phyloP scores from a whole-genome alignment of 2,888 invertebrate genomes.

The Agrochola circellaris region DNA sequence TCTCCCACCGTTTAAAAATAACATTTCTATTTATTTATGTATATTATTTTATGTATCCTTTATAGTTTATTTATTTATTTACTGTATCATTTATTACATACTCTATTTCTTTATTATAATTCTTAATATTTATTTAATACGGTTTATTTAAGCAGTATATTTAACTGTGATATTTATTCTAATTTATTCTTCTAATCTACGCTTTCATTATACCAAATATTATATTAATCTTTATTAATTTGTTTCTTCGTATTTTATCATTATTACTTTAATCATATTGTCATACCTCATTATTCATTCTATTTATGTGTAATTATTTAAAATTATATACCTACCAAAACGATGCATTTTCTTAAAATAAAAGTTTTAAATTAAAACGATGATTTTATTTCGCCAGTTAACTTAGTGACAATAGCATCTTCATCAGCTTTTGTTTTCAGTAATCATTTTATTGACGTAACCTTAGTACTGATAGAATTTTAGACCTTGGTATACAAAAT shows the following conservation, averaged over 20 bases:
- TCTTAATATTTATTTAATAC: conserved; percentile 17
- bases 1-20: conserved; percentile 50
- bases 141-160: conserved; percentile 77
- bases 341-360: conserved; percentile 34
- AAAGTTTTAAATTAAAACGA: not conserved
- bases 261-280: not conserved
- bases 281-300: not conserved
- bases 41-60: conserved; percentile 7
- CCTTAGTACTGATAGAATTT: too few species aligned
- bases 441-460: not conserved
- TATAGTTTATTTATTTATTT: conserved; percentile 2
- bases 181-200: conserved; percentile 64
- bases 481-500: too few species aligned
- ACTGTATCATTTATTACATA: not conserved
- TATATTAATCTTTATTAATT: conserved; percentile 39
- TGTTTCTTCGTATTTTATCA: conserved; percentile 30
- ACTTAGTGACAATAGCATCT: not conserved
- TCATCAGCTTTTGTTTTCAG: too few species aligned
- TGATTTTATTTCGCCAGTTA: conserved; percentile 10
- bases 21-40: conserved; percentile 27
- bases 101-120: conserved; percentile 27
- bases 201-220: conserved; percentile 58
- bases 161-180: conserved; percentile 81
- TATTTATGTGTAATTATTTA: conserved; percentile 48
- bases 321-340: not conserved